phyloP scores from a whole-genome alignment of 2,888 invertebrate genomes.

The Tenodera sinensis region DNA sequence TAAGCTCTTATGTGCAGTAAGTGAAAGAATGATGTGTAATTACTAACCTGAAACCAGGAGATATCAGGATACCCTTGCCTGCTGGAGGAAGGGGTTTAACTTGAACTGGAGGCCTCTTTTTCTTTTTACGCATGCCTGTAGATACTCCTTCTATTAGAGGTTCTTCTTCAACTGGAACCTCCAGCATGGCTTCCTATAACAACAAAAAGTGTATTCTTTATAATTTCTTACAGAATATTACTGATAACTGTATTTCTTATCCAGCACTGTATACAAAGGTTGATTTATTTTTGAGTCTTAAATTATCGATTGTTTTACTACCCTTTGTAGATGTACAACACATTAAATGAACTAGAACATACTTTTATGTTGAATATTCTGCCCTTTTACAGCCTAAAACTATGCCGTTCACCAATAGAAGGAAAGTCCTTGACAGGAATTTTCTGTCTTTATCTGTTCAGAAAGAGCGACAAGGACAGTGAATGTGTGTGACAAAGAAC shows the following conservation, averaged over 20 bases:
- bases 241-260: not conserved
- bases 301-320: too few species aligned
- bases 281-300: too few species aligned
- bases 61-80: slow-evolving; percentile 55
- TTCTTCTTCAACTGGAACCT: slow-evolving; percentile 34
- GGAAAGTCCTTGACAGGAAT: too few species aligned
- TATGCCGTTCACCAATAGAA: too few species aligned
- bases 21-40: not conserved
- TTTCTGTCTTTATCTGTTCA: too few species aligned
- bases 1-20: too few species aligned
- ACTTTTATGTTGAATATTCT: too few species aligned
- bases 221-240: not conserved
- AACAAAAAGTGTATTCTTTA: not conserved
- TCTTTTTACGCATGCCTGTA: not conserved
- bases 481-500: too few species aligned
- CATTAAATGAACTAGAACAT: too few species aligned
- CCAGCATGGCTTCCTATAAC: slow-evolving; percentile 35
- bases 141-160: not conserved
- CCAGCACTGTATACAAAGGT: not conserved
- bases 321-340: too few species aligned
- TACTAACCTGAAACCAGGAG: slow-evolving; percentile 49
- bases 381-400: too few species aligned
- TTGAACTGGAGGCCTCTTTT: not conserved
- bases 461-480: too few species aligned
- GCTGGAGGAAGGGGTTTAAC: slow-evolving; percentile 43